phyloP scores from a whole-genome alignment of 1,140 invertebrate genomes.

The Eulimnadia texana region DNA sequence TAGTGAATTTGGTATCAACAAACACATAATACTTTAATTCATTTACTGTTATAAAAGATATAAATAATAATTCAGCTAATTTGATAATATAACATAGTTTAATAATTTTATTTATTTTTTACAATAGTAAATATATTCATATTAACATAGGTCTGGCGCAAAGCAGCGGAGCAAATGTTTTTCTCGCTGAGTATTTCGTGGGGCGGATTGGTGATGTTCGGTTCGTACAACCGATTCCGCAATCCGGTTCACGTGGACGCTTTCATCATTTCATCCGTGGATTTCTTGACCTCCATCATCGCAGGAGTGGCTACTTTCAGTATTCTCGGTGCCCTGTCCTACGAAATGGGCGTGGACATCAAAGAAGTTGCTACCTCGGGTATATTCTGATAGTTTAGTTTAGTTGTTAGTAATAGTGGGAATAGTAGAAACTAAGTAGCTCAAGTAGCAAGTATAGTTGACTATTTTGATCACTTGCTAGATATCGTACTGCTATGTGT shows the following conservation, averaged over 20 bases:
- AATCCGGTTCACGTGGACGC: constrained; percentile 34
- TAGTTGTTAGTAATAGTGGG: too few relatives aligned
- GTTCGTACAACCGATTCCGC: constrained; percentile 33
- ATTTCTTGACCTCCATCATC: constrained; percentile 31
- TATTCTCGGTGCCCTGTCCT: constrained; percentile 30
- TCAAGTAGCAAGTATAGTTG: too few relatives aligned
- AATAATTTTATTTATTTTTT: constrained; percentile 12
- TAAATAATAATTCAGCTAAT: too few relatives aligned
- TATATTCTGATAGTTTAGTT: too few relatives aligned
- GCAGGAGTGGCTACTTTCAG: constrained; percentile 32
- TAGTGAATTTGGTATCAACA: too few relatives aligned
- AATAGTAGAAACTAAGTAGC: constrained; percentile 9
- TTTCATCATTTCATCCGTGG: constrained; percentile 29
- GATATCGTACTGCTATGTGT: too few relatives aligned
- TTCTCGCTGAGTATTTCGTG: constrained; percentile 34
- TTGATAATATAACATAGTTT: too few relatives aligned
- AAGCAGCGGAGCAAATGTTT: constrained; percentile 35
- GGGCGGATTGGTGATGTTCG: constrained; percentile 36
- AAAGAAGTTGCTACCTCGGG: constrained; percentile 21
- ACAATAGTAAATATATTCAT: background rate
- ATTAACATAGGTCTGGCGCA: constrained; percentile 34
- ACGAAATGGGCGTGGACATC: constrained; percentile 21
- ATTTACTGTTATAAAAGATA: too few relatives aligned
- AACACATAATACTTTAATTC: too few relatives aligned
- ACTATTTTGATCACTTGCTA: too few relatives aligned